phyloP scores from a whole-genome alignment of 2,113 vertebrate species.

The Oncorhynchus mykiss region DNA sequence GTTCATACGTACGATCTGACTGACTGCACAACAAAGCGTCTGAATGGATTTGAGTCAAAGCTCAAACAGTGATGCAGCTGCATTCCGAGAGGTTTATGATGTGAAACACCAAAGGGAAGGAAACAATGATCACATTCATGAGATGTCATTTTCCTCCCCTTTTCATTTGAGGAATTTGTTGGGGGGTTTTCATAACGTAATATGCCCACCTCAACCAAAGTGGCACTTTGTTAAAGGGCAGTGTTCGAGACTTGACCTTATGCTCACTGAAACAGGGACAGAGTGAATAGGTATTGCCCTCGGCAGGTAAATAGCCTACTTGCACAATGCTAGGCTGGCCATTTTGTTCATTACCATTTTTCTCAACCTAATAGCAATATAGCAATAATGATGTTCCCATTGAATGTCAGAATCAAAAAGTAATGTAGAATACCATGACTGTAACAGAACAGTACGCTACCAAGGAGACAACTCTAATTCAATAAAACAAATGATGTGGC shows the following conservation, averaged over 20 bases:
- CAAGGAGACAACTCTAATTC: no score
- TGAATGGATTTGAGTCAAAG: constrained; percentile 69
- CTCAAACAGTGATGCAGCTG: constrained; percentile 70
- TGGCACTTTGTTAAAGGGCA: constrained; percentile 41
- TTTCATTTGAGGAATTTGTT: constrained; percentile 71
- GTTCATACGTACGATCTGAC: constrained; percentile 55
- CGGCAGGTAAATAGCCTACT: background rate
- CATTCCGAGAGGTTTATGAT: constrained; percentile 77
- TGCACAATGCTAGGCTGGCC: background rate
- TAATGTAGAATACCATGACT: no score
- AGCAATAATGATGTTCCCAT: background rate
- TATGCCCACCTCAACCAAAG: constrained; percentile 50
- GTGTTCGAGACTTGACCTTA: constrained; percentile 46
- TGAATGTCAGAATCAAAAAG: background rate
- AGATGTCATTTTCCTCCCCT: constrained; percentile 73
- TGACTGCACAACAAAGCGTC: constrained; percentile 75
- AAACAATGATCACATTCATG: constrained; percentile 80
- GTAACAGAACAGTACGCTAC: no score
- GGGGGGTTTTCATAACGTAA: constrained; percentile 42
- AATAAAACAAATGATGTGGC: no score
- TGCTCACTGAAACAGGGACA: constrained; percentile 33
- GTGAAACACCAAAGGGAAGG: constrained; percentile 77
- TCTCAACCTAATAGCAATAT: background rate
- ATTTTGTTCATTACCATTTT: background rate
- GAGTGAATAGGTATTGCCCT: background rate